phyloP scores from a whole-genome alignment of 37 sponge, comb jelly and placozoan genomes.

The Agelas oroides region DNA sequence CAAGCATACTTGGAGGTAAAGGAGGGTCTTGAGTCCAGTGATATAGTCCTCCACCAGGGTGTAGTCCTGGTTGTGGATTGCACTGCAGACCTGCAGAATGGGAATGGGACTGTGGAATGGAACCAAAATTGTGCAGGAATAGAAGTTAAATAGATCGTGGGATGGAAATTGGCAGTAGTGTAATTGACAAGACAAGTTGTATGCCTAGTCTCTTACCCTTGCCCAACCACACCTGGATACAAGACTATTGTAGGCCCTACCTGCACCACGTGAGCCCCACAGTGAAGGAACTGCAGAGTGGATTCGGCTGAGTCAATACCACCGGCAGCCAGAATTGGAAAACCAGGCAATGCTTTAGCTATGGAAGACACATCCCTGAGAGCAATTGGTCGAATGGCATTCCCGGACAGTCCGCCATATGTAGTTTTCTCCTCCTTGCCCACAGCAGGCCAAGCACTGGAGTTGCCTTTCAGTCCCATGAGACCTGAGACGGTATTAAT shows the following conservation, averaged over 20 bases:
- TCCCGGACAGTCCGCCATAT: conserved; percentile 93
- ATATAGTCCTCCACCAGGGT: conserved; percentile 91
- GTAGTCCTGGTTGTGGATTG: conserved; percentile 96
- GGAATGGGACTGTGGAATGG: background rate
- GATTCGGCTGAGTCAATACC: conserved; percentile 92
- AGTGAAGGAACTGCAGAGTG: conserved; percentile 90
- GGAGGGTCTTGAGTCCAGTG: conserved; percentile 84
- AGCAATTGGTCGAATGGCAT: conserved; percentile 91
- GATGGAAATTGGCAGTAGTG: background rate
- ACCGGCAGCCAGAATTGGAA: conserved; percentile 90
- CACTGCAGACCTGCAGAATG: conserved; percentile 88
- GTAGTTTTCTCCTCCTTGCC: conserved; percentile 86
- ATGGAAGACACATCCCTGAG: conserved; percentile 90
- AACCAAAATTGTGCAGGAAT: too few species aligned
- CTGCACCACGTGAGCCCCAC: conserved; percentile 88
- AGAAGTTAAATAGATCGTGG: background rate
- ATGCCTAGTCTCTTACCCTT: too few species aligned
- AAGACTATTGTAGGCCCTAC: conserved; percentile 21
- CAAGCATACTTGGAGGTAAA: conserved; percentile 85
- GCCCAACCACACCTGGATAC: background rate
- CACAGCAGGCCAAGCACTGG: conserved; percentile 86
- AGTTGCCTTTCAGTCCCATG: conserved; percentile 83
- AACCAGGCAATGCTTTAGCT: conserved; percentile 82
- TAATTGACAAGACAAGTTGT: too few species aligned
- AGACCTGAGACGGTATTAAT: conserved; percentile 96